phyloP scores from a whole-genome alignment of 2,797 vertebrate genomes.

The Diceros bicornis region DNA sequence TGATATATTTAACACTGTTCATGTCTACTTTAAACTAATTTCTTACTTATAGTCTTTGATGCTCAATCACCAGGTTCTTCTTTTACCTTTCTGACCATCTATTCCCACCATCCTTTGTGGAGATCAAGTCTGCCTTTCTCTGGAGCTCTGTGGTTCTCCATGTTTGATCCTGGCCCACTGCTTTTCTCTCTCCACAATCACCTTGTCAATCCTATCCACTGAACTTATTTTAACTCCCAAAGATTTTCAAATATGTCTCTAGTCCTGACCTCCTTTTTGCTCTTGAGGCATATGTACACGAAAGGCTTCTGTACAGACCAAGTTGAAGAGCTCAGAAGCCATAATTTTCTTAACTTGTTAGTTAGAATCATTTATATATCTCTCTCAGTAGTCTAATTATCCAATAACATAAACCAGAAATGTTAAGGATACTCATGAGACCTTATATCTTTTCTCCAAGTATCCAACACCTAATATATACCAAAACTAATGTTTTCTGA shows the following conservation, averaged over 20 bases:
- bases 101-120: neutral
- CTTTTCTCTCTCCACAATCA: neutral
- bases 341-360: neutral
- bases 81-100: neutral
- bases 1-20: neutral
- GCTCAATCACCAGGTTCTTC: neutral
- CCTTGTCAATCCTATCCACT: neutral
- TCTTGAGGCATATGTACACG: neutral
- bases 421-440: neutral
- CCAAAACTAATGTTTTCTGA: neutral
- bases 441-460: neutral
- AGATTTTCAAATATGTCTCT: neutral
- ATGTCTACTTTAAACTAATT: neutral
- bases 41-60: neutral
- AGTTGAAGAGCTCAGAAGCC: neutral
- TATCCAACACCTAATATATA: neutral
- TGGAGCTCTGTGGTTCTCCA: neutral
- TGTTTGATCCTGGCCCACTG: neutral
- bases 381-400: neutral
- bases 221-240: neutral
- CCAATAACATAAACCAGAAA: neutral
- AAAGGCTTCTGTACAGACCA: neutral
- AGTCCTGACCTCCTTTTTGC: neutral
- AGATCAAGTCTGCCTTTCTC: neutral
- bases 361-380: neutral